Percentiles rank a stretch among this genome's conserved stretches.
These are phyloP conservation scores for Tupaia chinensis DNA, from an alignment of 2,113 vertebrate genomes.

Conservation along the genomic window DNA sequence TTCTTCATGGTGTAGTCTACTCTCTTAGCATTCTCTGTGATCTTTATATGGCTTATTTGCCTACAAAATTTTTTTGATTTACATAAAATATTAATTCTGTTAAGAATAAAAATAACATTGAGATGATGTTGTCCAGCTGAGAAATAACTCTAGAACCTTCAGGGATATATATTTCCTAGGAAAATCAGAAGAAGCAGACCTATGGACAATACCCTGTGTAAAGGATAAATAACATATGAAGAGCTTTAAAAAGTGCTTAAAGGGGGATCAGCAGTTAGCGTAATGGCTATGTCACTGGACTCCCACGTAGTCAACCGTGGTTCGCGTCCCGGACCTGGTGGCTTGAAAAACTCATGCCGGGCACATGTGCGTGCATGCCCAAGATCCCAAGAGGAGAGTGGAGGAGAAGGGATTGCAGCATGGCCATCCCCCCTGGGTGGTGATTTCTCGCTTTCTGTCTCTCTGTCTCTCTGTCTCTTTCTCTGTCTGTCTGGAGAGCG, in stretches of 20 bases:
- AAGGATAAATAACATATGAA: conserved; percentile 74
- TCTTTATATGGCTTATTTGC: conserved; percentile 61
- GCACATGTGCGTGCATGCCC: too few species aligned
- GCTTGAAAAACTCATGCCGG: too few species aligned
- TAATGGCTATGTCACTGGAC: too few species aligned
- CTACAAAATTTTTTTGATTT: conserved; percentile 71
- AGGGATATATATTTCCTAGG: conserved; percentile 63
- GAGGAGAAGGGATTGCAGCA: too few species aligned
- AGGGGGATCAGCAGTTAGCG: too few species aligned
- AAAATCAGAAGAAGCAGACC: conserved; percentile 69
- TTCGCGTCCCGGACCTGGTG: too few species aligned
- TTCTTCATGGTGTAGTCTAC: background rate
- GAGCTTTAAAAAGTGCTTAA: conserved; percentile 47
- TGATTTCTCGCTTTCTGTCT: too few species aligned
- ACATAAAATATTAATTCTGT: conserved; percentile 53
- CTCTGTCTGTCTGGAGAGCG: too few species aligned
- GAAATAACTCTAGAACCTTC: conserved; percentile 71
- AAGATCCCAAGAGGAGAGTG: too few species aligned
- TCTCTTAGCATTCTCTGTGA: conserved; percentile 54
- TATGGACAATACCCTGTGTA: conserved; percentile 47
- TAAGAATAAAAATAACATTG: conserved; percentile 22
- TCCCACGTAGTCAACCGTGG: too few species aligned
- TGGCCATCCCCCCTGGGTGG: too few species aligned
- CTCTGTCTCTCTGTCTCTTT: too few species aligned
- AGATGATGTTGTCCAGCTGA: conserved; percentile 71